phyloP scores from a whole-genome alignment of 2,113 vertebrate genomes.

The Semnopithecus entellus region DNA sequence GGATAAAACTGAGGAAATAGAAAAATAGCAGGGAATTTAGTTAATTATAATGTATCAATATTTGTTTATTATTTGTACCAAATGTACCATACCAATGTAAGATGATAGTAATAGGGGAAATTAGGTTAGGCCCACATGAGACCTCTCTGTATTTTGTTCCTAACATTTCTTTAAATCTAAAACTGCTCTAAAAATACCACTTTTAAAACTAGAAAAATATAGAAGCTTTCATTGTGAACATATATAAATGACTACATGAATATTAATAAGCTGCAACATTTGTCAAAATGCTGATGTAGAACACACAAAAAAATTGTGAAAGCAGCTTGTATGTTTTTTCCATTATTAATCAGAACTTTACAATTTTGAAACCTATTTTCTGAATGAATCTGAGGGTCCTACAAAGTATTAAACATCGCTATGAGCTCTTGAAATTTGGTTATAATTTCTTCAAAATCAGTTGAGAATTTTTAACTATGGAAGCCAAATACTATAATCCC shows the following conservation, averaged over 20 bases:
- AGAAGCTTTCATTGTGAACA: neutral
- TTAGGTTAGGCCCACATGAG: accelerated
- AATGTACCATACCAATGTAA: neutral
- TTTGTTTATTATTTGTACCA: neutral
- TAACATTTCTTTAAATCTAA: neutral
- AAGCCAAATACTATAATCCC: neutral
- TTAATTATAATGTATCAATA: neutral
- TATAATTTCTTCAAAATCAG: neutral
- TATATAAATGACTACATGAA: neutral
- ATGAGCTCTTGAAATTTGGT: neutral
- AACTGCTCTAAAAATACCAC: neutral
- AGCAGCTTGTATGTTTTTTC: neutral
- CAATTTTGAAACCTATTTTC: neutral
- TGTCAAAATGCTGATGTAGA: neutral
- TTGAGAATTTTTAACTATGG: neutral
- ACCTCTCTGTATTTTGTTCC: neutral
- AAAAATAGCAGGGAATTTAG: neutral
- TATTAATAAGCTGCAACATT: neutral
- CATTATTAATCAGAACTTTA: neutral
- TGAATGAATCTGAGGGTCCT: neutral
- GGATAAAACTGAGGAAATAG: neutral
- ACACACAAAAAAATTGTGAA: neutral
- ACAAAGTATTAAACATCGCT: neutral
- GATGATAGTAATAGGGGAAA: neutral
- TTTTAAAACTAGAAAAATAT: neutral